Base-by-base conservation (phyloP, 2,888 invertebrate species). In the Calameuta filiformis region DNA sequence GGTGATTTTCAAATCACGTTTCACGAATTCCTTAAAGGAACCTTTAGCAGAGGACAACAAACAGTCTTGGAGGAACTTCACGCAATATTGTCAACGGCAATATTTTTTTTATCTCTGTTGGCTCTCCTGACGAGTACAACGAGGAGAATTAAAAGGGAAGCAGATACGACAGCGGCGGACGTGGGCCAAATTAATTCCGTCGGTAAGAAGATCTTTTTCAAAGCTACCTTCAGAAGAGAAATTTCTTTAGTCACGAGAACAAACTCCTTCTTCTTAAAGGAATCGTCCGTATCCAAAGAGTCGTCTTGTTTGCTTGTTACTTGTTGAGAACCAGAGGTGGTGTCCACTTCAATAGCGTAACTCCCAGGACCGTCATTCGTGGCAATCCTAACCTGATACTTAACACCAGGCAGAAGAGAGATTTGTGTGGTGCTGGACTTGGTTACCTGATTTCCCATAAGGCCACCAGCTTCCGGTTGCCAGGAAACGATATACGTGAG, bases 351-450 rank as follows among this genome's bases (percentile, higher is more conserved):
- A 73, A 91, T 91, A 6, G 91, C 89, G 73, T 90, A 91, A 75
- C 91, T 91, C 3, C 91, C 91, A 0, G 91, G 91, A 0, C 91
- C 91, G 11, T 91, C 89, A 80, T 91, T 89, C 4, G 91, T 90
- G 0, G 91, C 90, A 68, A 91, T 87, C 76, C 91, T 86, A 4
- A 91, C 90, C 40, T 89, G 89, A 78, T 91, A 91, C 76, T 89
- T 91, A 3, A 88, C 88, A 0, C 91, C 90, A 0, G 91, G 90
- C 0, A 90, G 83, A n/a, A 91, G 82, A 30, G 90, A 91, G 71
- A 91, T 91, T 79, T 91, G 91, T 0, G 91, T 91, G 0, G 83
- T 85, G 69, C 88, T 88, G 4, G 88, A 86, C 37, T 91, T 91
- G 0, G 91, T 88, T 0, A 90, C 90, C 79, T 91, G 91, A 76